Base-by-base conservation (phyloP, 2,888 invertebrate species). In the Synanthedon formicaeformis region DNA sequence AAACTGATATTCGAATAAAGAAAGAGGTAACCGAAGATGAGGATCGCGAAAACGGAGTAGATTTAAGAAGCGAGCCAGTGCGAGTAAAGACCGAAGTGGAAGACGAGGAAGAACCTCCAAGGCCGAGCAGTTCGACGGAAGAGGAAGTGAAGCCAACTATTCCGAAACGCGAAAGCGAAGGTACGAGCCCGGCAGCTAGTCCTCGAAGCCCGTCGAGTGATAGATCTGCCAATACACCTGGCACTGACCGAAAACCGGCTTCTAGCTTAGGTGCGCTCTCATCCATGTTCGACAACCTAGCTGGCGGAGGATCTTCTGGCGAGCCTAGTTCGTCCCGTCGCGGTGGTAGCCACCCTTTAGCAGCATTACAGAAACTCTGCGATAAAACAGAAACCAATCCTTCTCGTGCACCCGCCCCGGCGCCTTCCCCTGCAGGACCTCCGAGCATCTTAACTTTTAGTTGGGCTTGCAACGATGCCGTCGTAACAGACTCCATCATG, bases 401-500 rank as follows among this genome's bases (percentile, higher is more conserved):
- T 40, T 87, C 90, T 41, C 89, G 90, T 27, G 83, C 87, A 50
- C 89, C 75, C n/a, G 76, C 81, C 55, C 88, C 77, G 58, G 88
- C 78, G 58, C 88, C 70, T 55, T 90, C 91, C 1, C 89, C 89
- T 1, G 92, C 93, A 11, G 91, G 92, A 0, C 93, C 94, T 0
- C 94, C 95, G 12, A 93, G 94, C 54, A 95, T 96, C 62, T 83
- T 96, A 45, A 96, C 96, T 3, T 96, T 96, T 77, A 96, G 96
- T 75, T 96, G 96, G 96, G 96, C 96, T 51, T 96, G 96, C 81
- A 96, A 96, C 75, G 96, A 96, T 75, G 96, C 96, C 5, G 93
- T 96, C 3, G 92, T 95, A 69, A 94, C 94, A 1, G 95, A 96
- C 69, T 94, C 95, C 34, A 93, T 96, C 57, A 96, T 97, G 92